Evolutionary conservation across 2,113 vertebrate species (phyloP).

Genomic region (Chionis minor): DNA sequence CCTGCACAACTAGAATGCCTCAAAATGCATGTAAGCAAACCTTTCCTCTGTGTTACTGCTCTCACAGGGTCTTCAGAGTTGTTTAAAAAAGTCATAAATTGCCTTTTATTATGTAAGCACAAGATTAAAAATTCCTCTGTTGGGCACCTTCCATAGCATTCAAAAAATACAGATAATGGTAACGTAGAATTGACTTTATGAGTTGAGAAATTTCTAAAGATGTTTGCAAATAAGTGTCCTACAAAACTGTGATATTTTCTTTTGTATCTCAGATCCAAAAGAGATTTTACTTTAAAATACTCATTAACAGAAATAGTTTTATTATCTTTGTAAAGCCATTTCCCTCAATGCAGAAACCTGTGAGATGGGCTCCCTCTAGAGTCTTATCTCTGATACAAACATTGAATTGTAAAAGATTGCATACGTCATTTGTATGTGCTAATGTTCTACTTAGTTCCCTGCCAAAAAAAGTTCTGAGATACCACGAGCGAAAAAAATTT

Average conservation of each 20-base stretch:
- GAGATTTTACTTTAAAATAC: not conserved
- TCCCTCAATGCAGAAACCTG: not conserved
- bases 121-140: not conserved
- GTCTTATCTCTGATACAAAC: not conserved
- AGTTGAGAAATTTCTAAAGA: not conserved
- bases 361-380: slow-evolving; percentile 60
- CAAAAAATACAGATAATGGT: not conserved
- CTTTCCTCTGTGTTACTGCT: not conserved
- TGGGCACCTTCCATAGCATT: not conserved
- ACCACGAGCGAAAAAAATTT: not conserved
- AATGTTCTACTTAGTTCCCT: not conserved
- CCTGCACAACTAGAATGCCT: not conserved
- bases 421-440: not conserved
- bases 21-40: rapidly evolving
- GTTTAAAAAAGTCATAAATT: not conserved
- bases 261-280: not conserved
- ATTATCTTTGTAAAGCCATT: not conserved
- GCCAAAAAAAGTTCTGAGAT: not conserved
- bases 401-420: not conserved
- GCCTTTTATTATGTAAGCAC: not conserved
- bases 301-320: not conserved
- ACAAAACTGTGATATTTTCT: not conserved
- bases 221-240: not conserved
- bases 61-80: not conserved
- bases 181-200: not conserved